These are phyloP conservation scores for Lucilia sericata DNA, from an alignment of 1,140 invertebrate genomes.

Conservation along the genomic window DNA sequence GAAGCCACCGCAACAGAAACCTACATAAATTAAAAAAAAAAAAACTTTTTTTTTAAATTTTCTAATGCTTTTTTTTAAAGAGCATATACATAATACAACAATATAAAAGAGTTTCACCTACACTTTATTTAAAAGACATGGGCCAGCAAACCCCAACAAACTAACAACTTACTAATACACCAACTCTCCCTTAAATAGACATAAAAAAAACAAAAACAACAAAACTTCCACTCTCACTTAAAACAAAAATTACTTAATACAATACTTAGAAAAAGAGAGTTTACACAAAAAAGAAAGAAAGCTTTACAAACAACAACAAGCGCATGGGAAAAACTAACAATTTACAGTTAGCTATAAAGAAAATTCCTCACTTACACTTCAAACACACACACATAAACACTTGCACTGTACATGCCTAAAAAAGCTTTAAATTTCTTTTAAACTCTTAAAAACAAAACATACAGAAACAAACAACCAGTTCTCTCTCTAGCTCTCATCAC, in stretches of 20 bases:
- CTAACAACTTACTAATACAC: neutral
- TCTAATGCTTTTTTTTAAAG: neutral
- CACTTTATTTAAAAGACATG: neutral
- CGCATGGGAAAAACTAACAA: neutral
- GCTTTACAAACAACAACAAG: neutral
- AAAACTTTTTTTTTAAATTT: conserved; percentile 3
- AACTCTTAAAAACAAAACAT: neutral
- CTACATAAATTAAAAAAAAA: neutral
- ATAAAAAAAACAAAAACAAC: neutral
- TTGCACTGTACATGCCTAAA: neutral
- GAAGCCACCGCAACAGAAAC: neutral
- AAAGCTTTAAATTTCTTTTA: neutral
- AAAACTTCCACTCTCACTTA: neutral
- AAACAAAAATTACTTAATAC: neutral
- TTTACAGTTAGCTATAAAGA: neutral
- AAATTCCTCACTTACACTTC: neutral
- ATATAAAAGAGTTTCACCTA: neutral
- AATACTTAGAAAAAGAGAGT: neutral
- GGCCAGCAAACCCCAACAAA: neutral
- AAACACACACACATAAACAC: too few species aligned
- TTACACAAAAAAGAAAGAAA: neutral
- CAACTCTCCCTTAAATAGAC: neutral
- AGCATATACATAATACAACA: neutral
- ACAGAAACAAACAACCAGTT: neutral
- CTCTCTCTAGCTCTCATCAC: neutral